phyloP scores from a whole-genome alignment of 2,888 invertebrate species.

The Drosophila neonasuta region DNA sequence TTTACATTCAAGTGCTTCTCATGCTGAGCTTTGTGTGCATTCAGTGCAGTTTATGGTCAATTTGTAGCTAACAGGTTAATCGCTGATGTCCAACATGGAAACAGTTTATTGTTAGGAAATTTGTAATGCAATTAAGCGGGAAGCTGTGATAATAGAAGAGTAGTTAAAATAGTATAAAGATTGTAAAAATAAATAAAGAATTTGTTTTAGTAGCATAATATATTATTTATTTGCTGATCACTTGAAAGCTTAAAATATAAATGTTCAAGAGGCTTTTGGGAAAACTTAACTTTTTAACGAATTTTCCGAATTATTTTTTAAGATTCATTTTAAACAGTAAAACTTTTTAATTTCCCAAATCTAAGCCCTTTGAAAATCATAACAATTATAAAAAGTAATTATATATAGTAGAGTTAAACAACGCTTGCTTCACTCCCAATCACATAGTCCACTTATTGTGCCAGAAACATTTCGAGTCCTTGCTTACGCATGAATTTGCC shows the following conservation, averaged over 20 bases:
- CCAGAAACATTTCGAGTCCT: constrained; percentile 54
- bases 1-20: constrained; percentile 19
- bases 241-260: neutral
- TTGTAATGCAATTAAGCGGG: neutral
- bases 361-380: neutral
- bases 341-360: too few relatives aligned
- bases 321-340: too few relatives aligned
- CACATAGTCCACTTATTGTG: constrained; percentile 15
- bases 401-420: neutral
- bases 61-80: constrained; percentile 31
- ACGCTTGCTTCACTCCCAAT: neutral
- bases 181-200: neutral
- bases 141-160: too few relatives aligned
- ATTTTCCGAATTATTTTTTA: too few relatives aligned
- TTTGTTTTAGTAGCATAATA: neutral
- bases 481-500: constrained; percentile 64
- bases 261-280: neutral
- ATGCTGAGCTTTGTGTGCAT: constrained; percentile 17
- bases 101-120: neutral
- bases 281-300: too few relatives aligned
- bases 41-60: constrained; percentile 31
- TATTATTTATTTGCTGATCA: neutral
- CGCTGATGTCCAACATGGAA: neutral
- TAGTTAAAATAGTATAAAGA: neutral
- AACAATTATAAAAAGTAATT: neutral